Evolutionary conservation across 2,797 vertebrate species (phyloP).

Genomic region (Chanos chanos): DNA sequence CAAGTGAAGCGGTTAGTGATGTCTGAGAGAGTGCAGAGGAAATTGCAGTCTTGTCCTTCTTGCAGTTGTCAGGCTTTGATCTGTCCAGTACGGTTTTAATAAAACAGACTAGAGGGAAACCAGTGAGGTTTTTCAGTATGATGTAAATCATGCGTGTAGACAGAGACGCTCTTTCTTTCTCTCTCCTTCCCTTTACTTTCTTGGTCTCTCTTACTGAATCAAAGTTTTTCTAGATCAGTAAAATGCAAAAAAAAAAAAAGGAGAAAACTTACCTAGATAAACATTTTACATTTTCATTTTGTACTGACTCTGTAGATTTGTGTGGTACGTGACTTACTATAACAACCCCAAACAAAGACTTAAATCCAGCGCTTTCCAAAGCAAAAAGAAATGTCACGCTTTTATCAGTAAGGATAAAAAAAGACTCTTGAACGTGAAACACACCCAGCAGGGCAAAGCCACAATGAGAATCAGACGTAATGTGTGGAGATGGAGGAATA

Average conservation of each 20-base stretch:
- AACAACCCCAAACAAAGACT: conserved; percentile 33
- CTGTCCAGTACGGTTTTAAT: neutral
- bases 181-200: too few relatives aligned
- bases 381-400: too few relatives aligned
- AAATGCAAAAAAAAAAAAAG: too few relatives aligned
- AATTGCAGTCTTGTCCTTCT: neutral
- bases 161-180: too few relatives aligned
- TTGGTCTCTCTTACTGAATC: too few relatives aligned
- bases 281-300: neutral
- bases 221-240: too few relatives aligned
- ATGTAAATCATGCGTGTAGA: too few relatives aligned
- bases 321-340: conserved; percentile 56
- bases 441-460: conserved; percentile 48
- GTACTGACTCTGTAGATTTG: conserved; percentile 38
- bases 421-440: conserved; percentile 35
- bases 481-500: conserved; percentile 58
- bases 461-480: conserved; percentile 48
- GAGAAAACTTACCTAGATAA: neutral
- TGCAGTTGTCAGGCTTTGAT: conserved; percentile 4
- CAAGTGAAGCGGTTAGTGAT: neutral
- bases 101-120: neutral
- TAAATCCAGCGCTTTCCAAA: too few relatives aligned
- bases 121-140: neutral
- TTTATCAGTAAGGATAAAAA: neutral
- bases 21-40: neutral